Percentiles rank a stretch among this genome's conserved stretches.
Evolutionary conservation across 2,888 invertebrate genomes (phyloP).

Genomic region (Biston betularia): DNA sequence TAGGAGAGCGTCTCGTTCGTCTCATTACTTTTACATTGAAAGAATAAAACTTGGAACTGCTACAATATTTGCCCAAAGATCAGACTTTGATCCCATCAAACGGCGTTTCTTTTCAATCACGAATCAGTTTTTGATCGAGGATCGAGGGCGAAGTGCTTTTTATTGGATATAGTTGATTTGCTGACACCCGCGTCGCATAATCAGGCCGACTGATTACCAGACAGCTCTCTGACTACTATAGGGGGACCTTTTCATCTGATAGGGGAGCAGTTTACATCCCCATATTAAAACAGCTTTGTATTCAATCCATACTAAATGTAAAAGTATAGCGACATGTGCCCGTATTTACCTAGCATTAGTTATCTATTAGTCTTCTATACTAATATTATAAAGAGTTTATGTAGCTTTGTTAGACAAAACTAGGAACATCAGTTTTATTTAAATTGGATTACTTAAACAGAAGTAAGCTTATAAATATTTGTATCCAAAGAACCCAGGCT

Average conservation of each 20-base stretch:
- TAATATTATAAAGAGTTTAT: no score
- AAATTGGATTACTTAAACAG: background rate
- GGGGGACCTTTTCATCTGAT: slow-evolving; percentile 10
- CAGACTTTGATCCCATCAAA: background rate
- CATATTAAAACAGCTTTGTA: background rate
- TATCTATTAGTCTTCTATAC: no score
- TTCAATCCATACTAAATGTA: background rate
- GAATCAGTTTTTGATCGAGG: slow-evolving; percentile 14
- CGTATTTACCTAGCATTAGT: no score
- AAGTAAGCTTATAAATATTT: background rate
- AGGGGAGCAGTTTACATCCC: background rate
- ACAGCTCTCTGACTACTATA: slow-evolving; percentile 1
- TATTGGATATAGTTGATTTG: slow-evolving; percentile 30
- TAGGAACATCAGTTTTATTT: no score
- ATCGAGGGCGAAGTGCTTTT: slow-evolving; percentile 9
- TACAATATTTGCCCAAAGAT: no score
- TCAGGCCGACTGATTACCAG: slow-evolving; percentile 32
- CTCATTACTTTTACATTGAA: no score
- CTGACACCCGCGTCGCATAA: slow-evolving; percentile 20
- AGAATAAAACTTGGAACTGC: no score
- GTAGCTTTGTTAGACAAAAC: no score
- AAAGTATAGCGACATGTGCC: no score
- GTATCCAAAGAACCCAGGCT: background rate
- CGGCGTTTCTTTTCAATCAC: slow-evolving; percentile 13
- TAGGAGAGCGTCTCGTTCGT: no score